phyloP scores from a whole-genome alignment of 2,797 vertebrate species.

The Liasis olivaceus region DNA sequence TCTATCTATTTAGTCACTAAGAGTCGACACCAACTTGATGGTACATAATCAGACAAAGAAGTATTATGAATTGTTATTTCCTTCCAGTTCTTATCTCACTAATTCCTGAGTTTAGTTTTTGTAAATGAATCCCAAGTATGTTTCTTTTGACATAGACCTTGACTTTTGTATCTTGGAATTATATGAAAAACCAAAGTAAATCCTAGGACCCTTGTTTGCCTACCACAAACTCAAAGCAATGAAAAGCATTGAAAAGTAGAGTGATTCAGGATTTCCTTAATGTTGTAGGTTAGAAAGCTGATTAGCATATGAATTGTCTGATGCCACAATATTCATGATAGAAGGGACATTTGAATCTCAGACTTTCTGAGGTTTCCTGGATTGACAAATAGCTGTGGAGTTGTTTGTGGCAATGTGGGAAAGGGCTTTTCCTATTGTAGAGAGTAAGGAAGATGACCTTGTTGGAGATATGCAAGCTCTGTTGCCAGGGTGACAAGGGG shows the following conservation, averaged over 20 bases:
- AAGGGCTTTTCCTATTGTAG: not conserved
- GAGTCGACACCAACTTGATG: no score
- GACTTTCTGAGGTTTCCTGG: not conserved
- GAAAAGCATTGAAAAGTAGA: no score
- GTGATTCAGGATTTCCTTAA: not conserved
- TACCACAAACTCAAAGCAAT: not conserved
- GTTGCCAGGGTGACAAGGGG: no score
- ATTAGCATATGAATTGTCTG: not conserved
- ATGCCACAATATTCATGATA: not conserved
- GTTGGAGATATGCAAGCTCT: no score
- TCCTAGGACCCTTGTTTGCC: not conserved
- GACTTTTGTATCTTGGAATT: not conserved
- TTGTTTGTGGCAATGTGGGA: not conserved
- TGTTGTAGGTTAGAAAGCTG: not conserved
- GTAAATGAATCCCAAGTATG: not conserved
- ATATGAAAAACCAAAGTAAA: not conserved
- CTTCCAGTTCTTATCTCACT: not conserved
- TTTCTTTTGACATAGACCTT: not conserved
- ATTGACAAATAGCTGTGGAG: not conserved
- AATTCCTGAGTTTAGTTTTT: not conserved
- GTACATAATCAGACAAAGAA: no score
- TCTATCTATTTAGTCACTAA: no score
- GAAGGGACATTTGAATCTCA: not conserved
- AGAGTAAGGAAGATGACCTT: no score
- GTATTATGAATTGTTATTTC: no score